phyloP scores from a whole-genome alignment of 2,113 vertebrate genomes.

The Microtus oregoni region DNA sequence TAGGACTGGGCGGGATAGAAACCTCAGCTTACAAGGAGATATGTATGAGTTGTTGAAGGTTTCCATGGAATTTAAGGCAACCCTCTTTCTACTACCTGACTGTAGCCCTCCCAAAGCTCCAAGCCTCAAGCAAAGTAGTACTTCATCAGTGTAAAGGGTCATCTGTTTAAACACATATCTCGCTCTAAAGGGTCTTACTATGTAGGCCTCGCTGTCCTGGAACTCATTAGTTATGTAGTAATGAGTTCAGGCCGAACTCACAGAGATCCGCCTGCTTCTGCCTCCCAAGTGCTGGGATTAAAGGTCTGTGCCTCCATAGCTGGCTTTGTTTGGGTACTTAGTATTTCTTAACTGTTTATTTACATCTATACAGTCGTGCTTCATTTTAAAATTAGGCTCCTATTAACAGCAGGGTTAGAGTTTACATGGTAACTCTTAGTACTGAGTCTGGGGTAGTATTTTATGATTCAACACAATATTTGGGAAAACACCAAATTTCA shows the following conservation, averaged over 20 bases:
- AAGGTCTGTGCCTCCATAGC: neutral
- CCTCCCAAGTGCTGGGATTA: neutral
- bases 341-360: neutral
- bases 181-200: neutral
- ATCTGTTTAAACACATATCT: neutral
- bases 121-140: neutral
- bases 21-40: no score
- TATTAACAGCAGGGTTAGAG: neutral
- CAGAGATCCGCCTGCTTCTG: neutral
- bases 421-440: neutral
- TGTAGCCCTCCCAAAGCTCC: neutral
- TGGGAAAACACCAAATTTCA: neutral
- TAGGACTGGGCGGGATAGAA: no score
- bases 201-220: neutral
- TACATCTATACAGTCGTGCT: neutral
- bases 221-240: neutral
- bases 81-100: neutral
- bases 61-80: neutral
- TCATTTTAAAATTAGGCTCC: neutral
- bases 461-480: neutral
- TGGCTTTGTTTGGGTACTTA: neutral
- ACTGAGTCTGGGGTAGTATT: neutral
- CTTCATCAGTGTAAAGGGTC: neutral
- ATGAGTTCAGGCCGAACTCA: neutral
- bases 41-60: rapidly evolving